Evolutionary conservation across 2,113 vertebrate genomes (phyloP).

Genomic region (Mastomys coucha): DNA sequence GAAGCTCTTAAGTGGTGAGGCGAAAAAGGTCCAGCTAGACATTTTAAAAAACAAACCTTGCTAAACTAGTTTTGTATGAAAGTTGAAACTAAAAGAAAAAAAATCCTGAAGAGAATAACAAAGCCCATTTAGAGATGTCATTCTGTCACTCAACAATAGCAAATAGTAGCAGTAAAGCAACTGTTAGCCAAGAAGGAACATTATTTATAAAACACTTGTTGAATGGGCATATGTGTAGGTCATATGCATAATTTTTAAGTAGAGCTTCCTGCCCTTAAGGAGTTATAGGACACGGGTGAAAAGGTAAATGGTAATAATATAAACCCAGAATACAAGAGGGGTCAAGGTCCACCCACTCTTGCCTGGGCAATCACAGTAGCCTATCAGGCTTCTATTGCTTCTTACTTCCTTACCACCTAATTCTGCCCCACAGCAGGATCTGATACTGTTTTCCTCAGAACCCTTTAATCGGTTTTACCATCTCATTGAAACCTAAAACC

Average conservation of each 20-base stretch:
- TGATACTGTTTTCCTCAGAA: neutral
- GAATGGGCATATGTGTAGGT: neutral
- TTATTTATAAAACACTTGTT: neutral
- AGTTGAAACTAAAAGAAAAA: conserved; percentile 19
- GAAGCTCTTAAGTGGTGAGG: neutral
- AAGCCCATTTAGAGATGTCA: neutral
- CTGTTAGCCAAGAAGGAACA: neutral
- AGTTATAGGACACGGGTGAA: neutral
- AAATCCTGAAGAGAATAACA: neutral
- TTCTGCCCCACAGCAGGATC: conserved; percentile 1
- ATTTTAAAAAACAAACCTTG: neutral
- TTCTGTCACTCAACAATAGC: neutral
- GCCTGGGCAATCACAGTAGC: neutral
- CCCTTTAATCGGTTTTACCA: neutral
- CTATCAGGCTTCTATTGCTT: neutral
- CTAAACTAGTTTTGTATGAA: neutral
- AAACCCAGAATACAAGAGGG: neutral
- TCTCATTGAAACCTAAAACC: conserved; percentile 7
- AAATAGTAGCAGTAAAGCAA: neutral
- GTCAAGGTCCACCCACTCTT: neutral
- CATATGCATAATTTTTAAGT: neutral
- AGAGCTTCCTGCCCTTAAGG: neutral
- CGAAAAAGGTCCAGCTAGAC: neutral
- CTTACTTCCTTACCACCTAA: neutral
- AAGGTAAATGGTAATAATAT: neutral